These are phyloP conservation scores for Podabrus alpinus DNA, from an alignment of 2,888 invertebrate species.

Conservation along the genomic window DNA sequence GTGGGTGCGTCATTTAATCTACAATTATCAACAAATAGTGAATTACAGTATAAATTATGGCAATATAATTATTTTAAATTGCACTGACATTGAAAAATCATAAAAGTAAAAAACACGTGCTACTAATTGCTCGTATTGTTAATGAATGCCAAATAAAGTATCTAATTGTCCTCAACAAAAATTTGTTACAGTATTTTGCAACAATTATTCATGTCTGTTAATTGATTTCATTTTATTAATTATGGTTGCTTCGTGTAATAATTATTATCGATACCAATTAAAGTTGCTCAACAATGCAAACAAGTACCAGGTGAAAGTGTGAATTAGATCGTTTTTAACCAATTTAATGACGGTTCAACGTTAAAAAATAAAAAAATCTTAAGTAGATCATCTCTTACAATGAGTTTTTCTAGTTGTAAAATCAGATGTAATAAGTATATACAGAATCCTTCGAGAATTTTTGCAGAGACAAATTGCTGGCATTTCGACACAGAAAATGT, in stretches of 20 bases:
- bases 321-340: not conserved
- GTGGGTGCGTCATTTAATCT: not conserved
- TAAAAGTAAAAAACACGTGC: not conserved
- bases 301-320: not conserved
- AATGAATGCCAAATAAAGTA: not conserved
- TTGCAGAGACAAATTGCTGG: not conserved
- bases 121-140: not conserved
- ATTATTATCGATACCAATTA: not conserved
- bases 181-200: not conserved
- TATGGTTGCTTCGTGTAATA: not conserved
- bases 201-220: not conserved
- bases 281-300: not conserved
- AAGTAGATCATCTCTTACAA: not conserved
- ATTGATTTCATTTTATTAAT: not conserved
- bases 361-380: not conserved
- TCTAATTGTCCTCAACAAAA: not conserved
- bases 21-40: not conserved
- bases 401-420: not conserved
- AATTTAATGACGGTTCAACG: not conserved
- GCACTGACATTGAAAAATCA: not conserved
- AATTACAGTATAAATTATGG: not conserved
- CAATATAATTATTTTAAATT: not conserved
- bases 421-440: not conserved
- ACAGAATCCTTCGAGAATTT: not conserved
- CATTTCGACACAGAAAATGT: not conserved